phyloP scores from a whole-genome alignment of 2,888 invertebrate genomes.

The Zygothrica quintamaculata region DNA sequence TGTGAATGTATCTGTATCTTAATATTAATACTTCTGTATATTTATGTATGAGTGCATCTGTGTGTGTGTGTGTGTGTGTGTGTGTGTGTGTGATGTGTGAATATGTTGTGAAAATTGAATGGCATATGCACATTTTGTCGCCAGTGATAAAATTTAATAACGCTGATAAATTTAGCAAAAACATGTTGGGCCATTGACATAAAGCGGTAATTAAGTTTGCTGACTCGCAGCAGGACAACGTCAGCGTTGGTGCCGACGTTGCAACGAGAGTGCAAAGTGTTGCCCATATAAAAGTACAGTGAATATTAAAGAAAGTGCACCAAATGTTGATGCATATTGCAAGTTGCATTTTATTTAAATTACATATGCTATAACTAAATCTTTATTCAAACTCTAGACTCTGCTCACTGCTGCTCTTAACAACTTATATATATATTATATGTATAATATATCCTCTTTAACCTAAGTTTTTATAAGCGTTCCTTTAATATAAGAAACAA shows the following conservation, averaged over 20 bases:
- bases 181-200: constrained; percentile 83
- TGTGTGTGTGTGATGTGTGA: constrained; percentile 67
- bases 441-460: constrained; percentile 10
- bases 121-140: constrained; percentile 79
- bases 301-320: not conserved
- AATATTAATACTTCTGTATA: constrained; percentile 27
- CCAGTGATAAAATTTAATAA: constrained; percentile 83
- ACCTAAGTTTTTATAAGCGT: constrained; percentile 1
- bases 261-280: constrained; percentile 32
- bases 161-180: constrained; percentile 83
- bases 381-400: no score
- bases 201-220: constrained; percentile 83
- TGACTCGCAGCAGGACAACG: constrained; percentile 58
- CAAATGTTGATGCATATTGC: not conserved
- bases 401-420: no score
- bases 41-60: constrained; percentile 24
- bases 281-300: constrained; percentile 25
- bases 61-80: constrained; percentile 11
- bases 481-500: no score
- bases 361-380: no score
- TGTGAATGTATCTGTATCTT: constrained; percentile 9
- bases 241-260: constrained; percentile 20
- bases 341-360: no score
- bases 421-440: constrained; percentile 29
- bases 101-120: constrained; percentile 79